Evolutionary conservation across 1,140 invertebrate species (phyloP).

Genomic region (Bombus consobrinus): DNA sequence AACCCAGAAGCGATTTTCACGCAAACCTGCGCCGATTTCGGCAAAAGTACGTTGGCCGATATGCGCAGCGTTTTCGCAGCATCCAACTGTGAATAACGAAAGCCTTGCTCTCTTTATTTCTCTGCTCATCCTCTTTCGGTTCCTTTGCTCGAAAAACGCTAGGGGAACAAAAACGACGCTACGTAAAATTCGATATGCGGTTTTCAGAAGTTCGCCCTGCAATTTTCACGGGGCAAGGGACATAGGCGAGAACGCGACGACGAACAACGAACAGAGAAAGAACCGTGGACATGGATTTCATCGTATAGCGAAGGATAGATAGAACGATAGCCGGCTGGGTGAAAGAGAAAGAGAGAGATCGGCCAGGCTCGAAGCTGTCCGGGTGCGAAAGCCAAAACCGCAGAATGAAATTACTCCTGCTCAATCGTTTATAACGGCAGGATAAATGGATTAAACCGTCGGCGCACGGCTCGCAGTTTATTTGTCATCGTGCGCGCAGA

Average conservation of each 20-base stretch:
- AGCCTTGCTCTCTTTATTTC: background rate
- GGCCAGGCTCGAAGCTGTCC: slow-evolving; percentile 43
- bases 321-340: background rate
- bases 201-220: slow-evolving; percentile 66
- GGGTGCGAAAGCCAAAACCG: slow-evolving; percentile 76
- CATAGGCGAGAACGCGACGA: slow-evolving; percentile 51
- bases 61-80: background rate
- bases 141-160: slow-evolving; percentile 12
- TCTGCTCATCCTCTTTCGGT: background rate
- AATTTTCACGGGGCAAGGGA: slow-evolving; percentile 54
- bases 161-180: background rate
- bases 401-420: slow-evolving; percentile 79
- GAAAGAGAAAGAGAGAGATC: background rate
- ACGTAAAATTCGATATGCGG: slow-evolving; percentile 73
- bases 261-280: background rate
- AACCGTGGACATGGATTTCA: background rate
- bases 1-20: too few species aligned
- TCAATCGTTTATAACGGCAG: slow-evolving; percentile 77
- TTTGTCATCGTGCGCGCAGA: slow-evolving; percentile 69
- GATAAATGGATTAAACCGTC: slow-evolving; percentile 78
- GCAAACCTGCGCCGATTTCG: too few species aligned
- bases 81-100: slow-evolving; percentile 12
- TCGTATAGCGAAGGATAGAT: background rate
- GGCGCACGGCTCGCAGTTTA: slow-evolving; percentile 73
- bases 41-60: too few species aligned